Percentiles rank a stretch among this genome's conserved stretches.
phyloP scores from a whole-genome alignment of 2,113 vertebrate species.

The Dicrurus megarhynchus region DNA sequence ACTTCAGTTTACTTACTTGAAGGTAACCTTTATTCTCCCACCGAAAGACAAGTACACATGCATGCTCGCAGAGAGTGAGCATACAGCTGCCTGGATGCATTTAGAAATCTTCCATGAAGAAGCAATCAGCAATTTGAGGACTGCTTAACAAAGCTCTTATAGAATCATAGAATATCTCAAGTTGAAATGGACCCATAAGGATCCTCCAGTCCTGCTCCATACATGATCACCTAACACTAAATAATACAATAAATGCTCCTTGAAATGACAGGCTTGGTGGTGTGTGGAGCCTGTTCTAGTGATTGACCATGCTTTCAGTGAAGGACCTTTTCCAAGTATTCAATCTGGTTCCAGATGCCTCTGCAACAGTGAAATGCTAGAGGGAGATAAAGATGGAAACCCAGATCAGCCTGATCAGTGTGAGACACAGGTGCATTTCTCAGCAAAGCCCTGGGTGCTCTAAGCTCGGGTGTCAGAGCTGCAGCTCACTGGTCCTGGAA shows the following conservation, averaged over 20 bases:
- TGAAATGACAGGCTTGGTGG: neutral
- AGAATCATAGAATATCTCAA: neutral
- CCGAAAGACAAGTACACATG: neutral
- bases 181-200: neutral
- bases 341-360: neutral
- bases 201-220: neutral
- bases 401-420: neutral
- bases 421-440: neutral
- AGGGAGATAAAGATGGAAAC: neutral
- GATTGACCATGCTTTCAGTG: rapidly evolving
- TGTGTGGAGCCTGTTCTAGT: neutral
- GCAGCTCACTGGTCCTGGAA: neutral
- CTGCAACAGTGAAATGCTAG: neutral
- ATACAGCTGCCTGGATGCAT: neutral
- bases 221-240: neutral
- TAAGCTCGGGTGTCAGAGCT: neutral
- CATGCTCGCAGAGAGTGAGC: neutral
- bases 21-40: neutral
- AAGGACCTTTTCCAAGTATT: neutral
- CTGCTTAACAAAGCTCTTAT: neutral
- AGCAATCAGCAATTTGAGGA: neutral
- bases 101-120: neutral
- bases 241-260: neutral
- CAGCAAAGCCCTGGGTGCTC: neutral
- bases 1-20: neutral